These are phyloP conservation scores for Pimephales promelas DNA, from an alignment of 2,113 vertebrate species.

Conservation along the genomic window DNA sequence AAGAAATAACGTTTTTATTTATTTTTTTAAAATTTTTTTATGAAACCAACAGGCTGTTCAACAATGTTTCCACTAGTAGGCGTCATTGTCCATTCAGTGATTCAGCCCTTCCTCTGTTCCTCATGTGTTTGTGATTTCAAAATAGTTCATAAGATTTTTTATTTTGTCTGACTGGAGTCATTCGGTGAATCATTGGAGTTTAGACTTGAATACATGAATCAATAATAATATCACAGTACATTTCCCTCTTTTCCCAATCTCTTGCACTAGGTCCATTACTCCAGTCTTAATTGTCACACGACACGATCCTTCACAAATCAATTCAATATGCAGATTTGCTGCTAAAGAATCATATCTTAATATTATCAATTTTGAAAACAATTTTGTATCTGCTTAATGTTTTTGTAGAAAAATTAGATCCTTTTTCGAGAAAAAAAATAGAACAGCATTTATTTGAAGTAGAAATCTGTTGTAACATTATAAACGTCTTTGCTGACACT, in stretches of 20 bases:
- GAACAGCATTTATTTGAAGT: background rate
- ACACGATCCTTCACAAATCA: background rate
- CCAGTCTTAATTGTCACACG: background rate
- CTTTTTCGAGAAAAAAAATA: background rate
- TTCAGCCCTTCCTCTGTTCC: background rate
- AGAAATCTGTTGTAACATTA: background rate
- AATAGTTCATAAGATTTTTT: background rate
- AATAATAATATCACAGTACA: background rate
- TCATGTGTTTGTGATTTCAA: background rate
- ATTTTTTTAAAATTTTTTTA: background rate
- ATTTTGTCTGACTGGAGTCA: background rate
- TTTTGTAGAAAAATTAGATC: no score
- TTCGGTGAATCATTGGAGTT: background rate
- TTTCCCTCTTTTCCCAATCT: background rate
- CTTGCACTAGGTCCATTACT: background rate
- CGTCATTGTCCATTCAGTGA: background rate
- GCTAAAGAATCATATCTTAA: background rate
- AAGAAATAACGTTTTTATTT: background rate
- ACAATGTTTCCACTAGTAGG: slow-evolving; percentile 34
- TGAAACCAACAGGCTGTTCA: background rate
- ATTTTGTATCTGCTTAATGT: no score
- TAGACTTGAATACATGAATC: background rate
- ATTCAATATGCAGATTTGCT: background rate
- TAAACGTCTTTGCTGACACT: background rate
- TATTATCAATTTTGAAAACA: background rate